Percentiles rank a stretch among this genome's conserved stretches.
Evolutionary conservation across 2,113 vertebrate species (phyloP).

Genomic region (Melanocharis versteri): DNA sequence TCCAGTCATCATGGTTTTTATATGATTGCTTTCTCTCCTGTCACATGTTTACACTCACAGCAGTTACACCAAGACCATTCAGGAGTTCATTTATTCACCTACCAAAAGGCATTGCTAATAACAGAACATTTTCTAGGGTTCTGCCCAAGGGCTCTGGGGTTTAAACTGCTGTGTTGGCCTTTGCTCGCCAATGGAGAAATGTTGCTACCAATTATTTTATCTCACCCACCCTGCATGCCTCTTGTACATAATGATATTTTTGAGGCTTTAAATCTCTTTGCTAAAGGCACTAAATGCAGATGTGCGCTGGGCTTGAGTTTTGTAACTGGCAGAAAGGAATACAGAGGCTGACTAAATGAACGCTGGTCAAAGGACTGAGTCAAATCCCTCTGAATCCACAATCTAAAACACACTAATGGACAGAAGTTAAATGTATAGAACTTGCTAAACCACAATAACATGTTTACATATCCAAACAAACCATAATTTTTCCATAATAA

Average conservation of each 20-base stretch:
- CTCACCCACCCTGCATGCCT: neutral
- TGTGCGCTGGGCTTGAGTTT: neutral
- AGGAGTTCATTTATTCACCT: neutral
- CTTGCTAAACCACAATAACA: neutral
- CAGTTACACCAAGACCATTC: neutral
- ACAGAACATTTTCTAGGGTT: neutral
- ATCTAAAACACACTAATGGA: neutral
- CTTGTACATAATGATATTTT: conserved; percentile 31
- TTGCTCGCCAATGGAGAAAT: neutral
- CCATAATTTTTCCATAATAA: neutral
- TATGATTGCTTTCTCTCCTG: neutral
- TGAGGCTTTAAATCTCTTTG: conserved; percentile 25
- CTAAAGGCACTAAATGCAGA: conserved; percentile 39
- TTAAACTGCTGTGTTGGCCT: conserved; percentile 4
- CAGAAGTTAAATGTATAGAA: neutral
- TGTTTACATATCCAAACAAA: neutral
- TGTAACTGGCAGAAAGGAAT: neutral
- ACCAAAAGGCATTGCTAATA: neutral
- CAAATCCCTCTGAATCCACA: neutral
- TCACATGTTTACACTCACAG: neutral
- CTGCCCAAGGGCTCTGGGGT: neutral
- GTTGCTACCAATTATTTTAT: conserved; percentile 46
- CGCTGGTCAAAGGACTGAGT: neutral
- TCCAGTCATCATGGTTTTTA: neutral
- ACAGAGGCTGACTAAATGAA: neutral